Base-by-base conservation (phyloP, 2,888 invertebrate species). In the Teinopalpus imperialis region DNA sequence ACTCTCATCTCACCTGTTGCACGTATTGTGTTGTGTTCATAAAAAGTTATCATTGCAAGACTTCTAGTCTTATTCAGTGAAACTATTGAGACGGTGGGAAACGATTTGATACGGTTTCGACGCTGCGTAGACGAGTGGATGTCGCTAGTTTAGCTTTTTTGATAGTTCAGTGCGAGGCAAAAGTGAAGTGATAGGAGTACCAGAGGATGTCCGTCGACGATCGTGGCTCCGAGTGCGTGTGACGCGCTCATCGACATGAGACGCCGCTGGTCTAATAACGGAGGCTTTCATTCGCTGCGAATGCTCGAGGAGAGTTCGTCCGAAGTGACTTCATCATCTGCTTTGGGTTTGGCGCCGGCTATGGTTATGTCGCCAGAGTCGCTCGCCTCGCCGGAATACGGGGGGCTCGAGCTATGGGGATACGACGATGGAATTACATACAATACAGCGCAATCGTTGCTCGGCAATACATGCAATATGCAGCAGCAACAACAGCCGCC, bases 351-450 rank as follows among this genome's bases (percentile, higher is more conserved):
- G 77, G 91, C 93, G 61, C 90, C 93, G 56, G 92, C 93, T 53
- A 92, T 94, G 78, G 93, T 93, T 66, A 94, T 94, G 92, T 94
- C 93, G 65, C 94, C 94, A 35, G 92, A 94, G 53, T 93, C 94
- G 35, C 89, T 94, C 55, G 92, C 92, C 55, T 94, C 94, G 57
- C 92, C 94, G 10, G 94, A 94, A 60, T 94, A 94, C 74, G 93
- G 92, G 51, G 94, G 95, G 64, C 90, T 95, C 55, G 96, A 95
- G 69, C 90, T 96, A 58, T 96, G 96, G 96, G 94, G 95, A 64
- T 91, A 90, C 67, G 92, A 92, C 58, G 92, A 92, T 61, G 79
- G 74, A 29, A 77, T 87, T 52, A 69, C 81, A 10, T 88, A 89
- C 63, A 71, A 77, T 61, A 74, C 85, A 54, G 68, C 85, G 39